These are phyloP conservation scores for Drosophila nigrodunni DNA, from an alignment of 1,140 invertebrate species.

Conservation along the genomic window DNA sequence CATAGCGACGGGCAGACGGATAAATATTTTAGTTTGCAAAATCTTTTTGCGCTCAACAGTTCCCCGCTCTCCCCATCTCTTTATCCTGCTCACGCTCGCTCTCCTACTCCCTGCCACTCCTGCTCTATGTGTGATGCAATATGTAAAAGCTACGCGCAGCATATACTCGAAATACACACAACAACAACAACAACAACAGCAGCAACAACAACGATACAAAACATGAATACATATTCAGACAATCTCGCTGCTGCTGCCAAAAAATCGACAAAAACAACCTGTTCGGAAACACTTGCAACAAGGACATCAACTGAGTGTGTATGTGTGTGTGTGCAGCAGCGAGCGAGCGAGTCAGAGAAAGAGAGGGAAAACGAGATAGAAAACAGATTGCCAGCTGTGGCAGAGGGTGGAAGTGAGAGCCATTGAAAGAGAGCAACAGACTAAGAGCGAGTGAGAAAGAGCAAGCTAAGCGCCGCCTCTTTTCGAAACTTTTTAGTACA, in stretches of 20 bases:
- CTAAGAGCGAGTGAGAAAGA: neutral
- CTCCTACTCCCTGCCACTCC: no score
- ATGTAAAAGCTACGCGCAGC: conserved; percentile 79
- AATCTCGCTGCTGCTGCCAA: conserved; percentile 76
- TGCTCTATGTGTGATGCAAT: conserved; percentile 54
- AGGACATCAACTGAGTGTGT: conserved; percentile 67
- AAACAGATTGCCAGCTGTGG: conserved; percentile 37
- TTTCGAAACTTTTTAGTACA: conserved; percentile 65
- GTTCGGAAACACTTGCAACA: conserved; percentile 84
- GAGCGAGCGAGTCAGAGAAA: conserved; percentile 31
- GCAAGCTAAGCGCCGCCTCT: conserved; percentile 69
- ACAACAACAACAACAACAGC: conserved; percentile 49
- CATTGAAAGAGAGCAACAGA: neutral
- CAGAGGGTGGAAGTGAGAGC: conserved; percentile 44
- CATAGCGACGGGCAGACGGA: conserved; percentile 55
- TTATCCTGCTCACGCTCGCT: neutral
- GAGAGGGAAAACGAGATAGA: conserved; percentile 48
- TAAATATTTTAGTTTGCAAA: conserved; percentile 74
- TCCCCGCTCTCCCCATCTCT: conserved; percentile 15
- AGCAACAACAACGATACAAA: conserved; percentile 52
- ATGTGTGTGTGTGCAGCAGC: conserved; percentile 17
- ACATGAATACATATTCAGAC: conserved; percentile 77
- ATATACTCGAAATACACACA: conserved; percentile 74
- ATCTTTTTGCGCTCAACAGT: conserved; percentile 76
- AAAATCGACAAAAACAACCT: conserved; percentile 84